Base-by-base conservation (phyloP, 2,797 vertebrate species). In the Setipinna tenuifilis region DNA sequence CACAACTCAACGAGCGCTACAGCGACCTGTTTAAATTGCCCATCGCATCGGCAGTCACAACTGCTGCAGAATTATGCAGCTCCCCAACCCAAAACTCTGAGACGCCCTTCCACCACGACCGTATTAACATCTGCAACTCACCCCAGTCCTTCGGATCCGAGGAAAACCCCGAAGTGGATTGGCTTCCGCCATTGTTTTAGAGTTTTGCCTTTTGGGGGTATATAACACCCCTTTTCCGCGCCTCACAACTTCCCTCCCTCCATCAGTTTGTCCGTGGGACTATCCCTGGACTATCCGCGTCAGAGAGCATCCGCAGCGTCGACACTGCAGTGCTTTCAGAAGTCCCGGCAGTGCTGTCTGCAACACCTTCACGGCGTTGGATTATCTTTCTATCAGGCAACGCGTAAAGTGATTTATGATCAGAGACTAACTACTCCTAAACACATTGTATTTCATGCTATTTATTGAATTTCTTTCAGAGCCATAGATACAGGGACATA, bases 101-200 rank as follows among this genome's bases (percentile, higher is more conserved):
- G 71, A 78, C 71, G 35, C 17, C 71, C 71, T 78, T 19, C 71
- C 35, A 41, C 5, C 71, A 2, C 17, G 35, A 7, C 17, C 9
- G 71, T 78, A 21, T 21, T 41, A 41, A 78, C 71, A 80, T 71
- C 85, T 87, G 80, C 85, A 90, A 89, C 96, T 98, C 97, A 98
- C 97, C 97, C 97, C 96, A 94, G 96, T 95, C 92, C 97, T 96
- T 91, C 95, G 96, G 91, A 96, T 95, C 88, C 96, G 95, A 94
- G 96, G 96, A 91, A 95, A 96, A 87, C 96, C 95, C 95, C 97
- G 93, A 58, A 94, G 94, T 89, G 95, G 95, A 92, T 94, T 96
- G 90, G 95, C 96, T 93, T 98, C 97, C 86, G 97, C 97, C 98
- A 99, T 98, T 90, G 87, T 89, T 87, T 61, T 23, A 6, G 85